A percentile compares a stretch with the other conserved stretches of the same genome.
Evolutionary conservation across 2,797 vertebrate genomes (phyloP).

Genomic region (Echeneis naucrates): DNA sequence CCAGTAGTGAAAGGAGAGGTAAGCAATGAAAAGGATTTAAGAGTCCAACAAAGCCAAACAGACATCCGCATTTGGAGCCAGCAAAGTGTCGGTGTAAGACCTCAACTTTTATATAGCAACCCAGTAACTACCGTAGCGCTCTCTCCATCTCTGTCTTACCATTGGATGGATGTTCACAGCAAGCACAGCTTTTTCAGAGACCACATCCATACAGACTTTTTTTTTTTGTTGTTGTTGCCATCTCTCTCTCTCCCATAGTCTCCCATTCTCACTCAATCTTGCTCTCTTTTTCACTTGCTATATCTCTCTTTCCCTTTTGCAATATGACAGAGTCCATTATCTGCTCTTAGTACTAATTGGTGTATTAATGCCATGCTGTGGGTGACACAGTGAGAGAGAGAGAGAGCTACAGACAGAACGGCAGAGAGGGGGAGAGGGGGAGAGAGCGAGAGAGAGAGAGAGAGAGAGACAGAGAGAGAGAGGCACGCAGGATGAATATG

Average conservation of each 20-base stretch:
- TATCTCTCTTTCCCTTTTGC: constrained; percentile 76
- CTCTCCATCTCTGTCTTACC: constrained; percentile 63
- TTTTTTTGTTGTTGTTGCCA: neutral
- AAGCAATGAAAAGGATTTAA: constrained; percentile 69
- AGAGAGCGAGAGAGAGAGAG: constrained; percentile 32
- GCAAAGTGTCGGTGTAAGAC: constrained; percentile 73
- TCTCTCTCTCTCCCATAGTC: neutral
- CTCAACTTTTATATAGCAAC: constrained; percentile 72
- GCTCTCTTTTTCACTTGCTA: constrained; percentile 52
- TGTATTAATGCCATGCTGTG: constrained; percentile 87
- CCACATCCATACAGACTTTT: constrained; percentile 65
- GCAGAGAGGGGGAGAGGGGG: no score
- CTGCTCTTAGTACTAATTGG: constrained; percentile 90
- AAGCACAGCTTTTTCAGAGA: constrained; percentile 71
- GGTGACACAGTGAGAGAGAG: constrained; percentile 82
- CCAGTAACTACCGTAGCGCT: constrained; percentile 63
- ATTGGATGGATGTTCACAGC: constrained; percentile 68
- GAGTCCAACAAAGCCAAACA: constrained; percentile 68
- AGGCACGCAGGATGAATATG: constrained; percentile 75
- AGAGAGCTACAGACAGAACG: constrained; percentile 45
- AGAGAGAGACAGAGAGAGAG: constrained; percentile 48
- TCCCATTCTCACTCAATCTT: constrained; percentile 57
- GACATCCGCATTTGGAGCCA: constrained; percentile 65
- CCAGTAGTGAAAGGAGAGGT: constrained; percentile 52
- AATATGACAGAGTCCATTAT: constrained; percentile 89